Conservation (phyloP, 2,797 vertebrate species). For the Mycteria americana region DNA sequence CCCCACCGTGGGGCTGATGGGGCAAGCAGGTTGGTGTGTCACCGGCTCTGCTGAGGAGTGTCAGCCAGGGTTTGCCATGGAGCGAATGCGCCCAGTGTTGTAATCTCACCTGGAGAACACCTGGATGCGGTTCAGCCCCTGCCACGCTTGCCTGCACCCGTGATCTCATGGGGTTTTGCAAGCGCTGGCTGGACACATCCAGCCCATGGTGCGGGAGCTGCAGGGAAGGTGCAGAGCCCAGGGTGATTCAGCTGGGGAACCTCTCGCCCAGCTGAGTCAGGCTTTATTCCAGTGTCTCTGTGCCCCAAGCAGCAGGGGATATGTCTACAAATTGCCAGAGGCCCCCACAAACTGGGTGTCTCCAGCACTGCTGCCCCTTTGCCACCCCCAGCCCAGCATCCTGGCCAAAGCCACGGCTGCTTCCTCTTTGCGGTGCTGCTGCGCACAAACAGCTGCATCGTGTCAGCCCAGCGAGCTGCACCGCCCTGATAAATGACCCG, state of each 20-base stretch:
- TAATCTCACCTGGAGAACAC: conserved; percentile 36
- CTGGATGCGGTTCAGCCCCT: background rate
- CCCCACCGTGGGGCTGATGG: background rate
- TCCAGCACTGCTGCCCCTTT: background rate
- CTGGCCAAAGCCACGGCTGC: background rate
- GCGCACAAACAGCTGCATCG: background rate
- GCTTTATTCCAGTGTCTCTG: background rate
- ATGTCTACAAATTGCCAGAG: background rate
- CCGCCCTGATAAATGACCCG: background rate
- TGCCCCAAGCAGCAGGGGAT: background rate
- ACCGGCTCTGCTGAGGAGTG: background rate
- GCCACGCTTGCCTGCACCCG: background rate
- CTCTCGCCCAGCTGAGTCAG: background rate
- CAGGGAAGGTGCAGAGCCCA: background rate
- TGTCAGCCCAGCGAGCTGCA: background rate
- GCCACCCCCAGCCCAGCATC: background rate
- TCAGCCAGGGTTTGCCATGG: background rate
- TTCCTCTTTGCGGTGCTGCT: background rate
- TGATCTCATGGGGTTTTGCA: background rate
- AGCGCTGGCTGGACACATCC: background rate
- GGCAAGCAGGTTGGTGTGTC: background rate
- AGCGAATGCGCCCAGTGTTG: rapidly evolving
- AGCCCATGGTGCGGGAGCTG: background rate
- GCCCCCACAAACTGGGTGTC: background rate
- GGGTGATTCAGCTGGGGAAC: background rate